Conservation (phyloP, 2,888 invertebrate species). For the Diabrotica balteata region DNA sequence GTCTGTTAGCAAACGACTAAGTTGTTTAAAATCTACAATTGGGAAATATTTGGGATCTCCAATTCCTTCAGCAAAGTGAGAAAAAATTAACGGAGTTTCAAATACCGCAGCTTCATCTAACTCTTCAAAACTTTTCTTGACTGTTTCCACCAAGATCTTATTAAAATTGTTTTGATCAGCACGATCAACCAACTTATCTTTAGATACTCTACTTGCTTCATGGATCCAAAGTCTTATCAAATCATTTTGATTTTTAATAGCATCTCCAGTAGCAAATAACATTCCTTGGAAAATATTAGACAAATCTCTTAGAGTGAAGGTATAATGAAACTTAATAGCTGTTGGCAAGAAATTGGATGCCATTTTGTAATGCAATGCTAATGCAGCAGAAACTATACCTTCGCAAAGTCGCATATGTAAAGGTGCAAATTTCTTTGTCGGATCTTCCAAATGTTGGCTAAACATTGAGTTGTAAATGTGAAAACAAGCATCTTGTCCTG, state of each 20-base stretch:
- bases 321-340: constrained; percentile 93
- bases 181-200: constrained; percentile 88
- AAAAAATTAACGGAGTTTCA: constrained; percentile 82
- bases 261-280: constrained; percentile 78
- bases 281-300: constrained; percentile 95
- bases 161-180: constrained; percentile 75
- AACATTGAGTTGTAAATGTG: constrained; percentile 88
- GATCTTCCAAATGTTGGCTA: constrained; percentile 73
- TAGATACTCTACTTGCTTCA: constrained; percentile 89
- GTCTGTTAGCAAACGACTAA: constrained; percentile 78
- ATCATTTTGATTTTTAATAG: constrained; percentile 71
- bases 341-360: constrained; percentile 85
- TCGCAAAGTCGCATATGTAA: constrained; percentile 67
- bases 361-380: constrained; percentile 79
- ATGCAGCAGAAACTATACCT: constrained; percentile 73
- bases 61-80: constrained; percentile 90
- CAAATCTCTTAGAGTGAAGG: constrained; percentile 90
- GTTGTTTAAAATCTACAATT: constrained; percentile 72
- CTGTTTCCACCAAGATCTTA: constrained; percentile 75
- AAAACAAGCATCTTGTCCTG: constrained; percentile 78
- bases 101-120: constrained; percentile 77
- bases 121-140: constrained; percentile 80
- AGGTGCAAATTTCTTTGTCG: constrained; percentile 71
- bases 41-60: constrained; percentile 92
- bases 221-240: constrained; percentile 88